Conservation (phyloP, 2,113 vertebrate species). For the cattle (Bos taurus) region ARS-UCD2.0 NC_037356.1:47182001-47182500, state of each 20-base stretch:
- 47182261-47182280: not conserved
- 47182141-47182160: not conserved
- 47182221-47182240: not conserved
- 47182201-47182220: not conserved
- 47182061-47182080: not conserved
- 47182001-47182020: not conserved
- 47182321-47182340: accelerated
- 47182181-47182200: not conserved
- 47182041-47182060: not conserved
- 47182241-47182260: not conserved
- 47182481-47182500: accelerated
- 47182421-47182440: not conserved
- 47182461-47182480: accelerated
- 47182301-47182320: accelerated
- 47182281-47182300: not conserved
- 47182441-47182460: not conserved
- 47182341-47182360: accelerated
- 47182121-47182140: not conserved
- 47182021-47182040: not conserved
- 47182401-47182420: accelerated
- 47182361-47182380: not conserved
- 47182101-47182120: not conserved
- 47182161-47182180: not conserved
- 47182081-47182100: not conserved
- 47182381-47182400: accelerated